Conservation (phyloP, 2,797 vertebrate species). For the Knipowitschia caucasica region DNA sequence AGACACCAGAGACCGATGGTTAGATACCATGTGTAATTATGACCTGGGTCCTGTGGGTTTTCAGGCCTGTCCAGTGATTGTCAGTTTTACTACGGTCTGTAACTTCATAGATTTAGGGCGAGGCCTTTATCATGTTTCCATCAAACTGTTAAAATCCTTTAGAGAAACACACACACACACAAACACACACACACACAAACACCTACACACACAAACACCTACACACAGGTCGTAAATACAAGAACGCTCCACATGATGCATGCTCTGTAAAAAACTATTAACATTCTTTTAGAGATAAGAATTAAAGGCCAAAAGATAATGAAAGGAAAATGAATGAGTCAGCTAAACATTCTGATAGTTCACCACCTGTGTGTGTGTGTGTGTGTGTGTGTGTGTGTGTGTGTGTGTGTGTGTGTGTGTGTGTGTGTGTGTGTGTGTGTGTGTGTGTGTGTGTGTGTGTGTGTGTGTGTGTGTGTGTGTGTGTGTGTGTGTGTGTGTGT, state of each 20-base stretch:
- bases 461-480: no score
- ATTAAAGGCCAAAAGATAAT: slow-evolving; percentile 17
- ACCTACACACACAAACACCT: no score
- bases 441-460: no score
- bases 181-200: no score
- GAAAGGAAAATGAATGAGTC: slow-evolving; percentile 19
- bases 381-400: no score
- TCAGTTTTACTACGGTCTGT: slow-evolving; percentile 49
- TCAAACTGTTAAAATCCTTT: slow-evolving; percentile 46
- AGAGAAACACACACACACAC: slow-evolving; percentile 37
- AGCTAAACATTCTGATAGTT: not conserved
- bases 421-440: no score
- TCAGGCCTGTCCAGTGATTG: slow-evolving; percentile 28
- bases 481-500: no score
- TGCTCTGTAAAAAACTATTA: slow-evolving; percentile 12
- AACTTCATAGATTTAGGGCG: slow-evolving; percentile 47
- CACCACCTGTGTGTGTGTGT: not conserved
- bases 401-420: no score
- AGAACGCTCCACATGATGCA: slow-evolving; percentile 19
- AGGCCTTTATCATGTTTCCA: slow-evolving; percentile 57
- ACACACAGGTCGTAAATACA: slow-evolving; percentile 43
- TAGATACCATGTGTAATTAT: slow-evolving; percentile 61
- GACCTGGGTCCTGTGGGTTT: slow-evolving; percentile 17
- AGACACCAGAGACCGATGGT: slow-evolving; percentile 41
- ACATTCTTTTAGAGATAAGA: slow-evolving; percentile 16